These are phyloP conservation scores for Scortum barcoo DNA, from an alignment of 2,113 vertebrate genomes.

Conservation along the genomic window DNA sequence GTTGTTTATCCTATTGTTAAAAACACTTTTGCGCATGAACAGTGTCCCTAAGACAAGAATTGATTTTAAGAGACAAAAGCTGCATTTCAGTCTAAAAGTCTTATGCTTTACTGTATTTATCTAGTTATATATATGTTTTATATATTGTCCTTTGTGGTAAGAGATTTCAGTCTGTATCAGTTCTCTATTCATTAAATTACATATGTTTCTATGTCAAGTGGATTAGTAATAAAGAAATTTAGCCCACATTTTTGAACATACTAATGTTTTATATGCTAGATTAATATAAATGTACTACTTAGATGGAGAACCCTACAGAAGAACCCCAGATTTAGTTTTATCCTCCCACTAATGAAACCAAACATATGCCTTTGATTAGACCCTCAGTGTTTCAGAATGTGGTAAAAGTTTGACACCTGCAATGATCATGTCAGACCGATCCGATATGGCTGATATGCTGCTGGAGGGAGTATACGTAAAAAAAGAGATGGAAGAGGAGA, in stretches of 20 bases:
- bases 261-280: no score
- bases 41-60: background rate
- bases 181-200: background rate
- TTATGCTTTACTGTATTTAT: background rate
- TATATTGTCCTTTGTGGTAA: background rate
- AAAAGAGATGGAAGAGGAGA: slow-evolving; percentile 54
- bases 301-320: background rate
- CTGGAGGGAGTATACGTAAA: slow-evolving; percentile 24
- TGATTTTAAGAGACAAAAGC: background rate
- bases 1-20: background rate
- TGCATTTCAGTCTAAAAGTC: background rate
- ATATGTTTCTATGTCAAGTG: background rate
- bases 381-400: background rate
- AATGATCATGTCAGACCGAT: slow-evolving; percentile 10
- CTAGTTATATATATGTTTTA: background rate
- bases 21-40: background rate
- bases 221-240: background rate
- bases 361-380: slow-evolving; percentile 13
- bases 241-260: background rate
- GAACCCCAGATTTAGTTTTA: background rate
- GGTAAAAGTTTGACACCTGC: background rate
- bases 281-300: background rate
- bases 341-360: slow-evolving; percentile 13
- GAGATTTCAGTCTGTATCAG: background rate
- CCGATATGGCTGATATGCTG: slow-evolving; percentile 14